Base-by-base conservation (phyloP, 92 coral and sea anemone genomes). In the Muricea muricata region DNA sequence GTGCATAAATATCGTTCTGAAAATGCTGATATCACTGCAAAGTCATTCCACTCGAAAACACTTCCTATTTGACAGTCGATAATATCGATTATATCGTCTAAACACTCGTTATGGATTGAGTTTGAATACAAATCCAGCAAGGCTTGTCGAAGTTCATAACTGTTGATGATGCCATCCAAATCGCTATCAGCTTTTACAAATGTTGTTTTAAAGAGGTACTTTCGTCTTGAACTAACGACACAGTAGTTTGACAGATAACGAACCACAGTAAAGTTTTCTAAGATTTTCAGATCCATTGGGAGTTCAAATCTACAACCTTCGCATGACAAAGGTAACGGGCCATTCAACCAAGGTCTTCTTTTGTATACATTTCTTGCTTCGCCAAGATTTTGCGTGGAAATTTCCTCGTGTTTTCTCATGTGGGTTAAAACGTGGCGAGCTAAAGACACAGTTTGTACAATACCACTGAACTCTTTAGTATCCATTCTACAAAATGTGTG, bases 121-220 rank as follows among this genome's bases (percentile, higher is more conserved):
- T 95, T 92, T 21, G 94, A 93, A 79, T 95, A 95, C 65, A 95
- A 54, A 34, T 95, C 95, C 5, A 97, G 86, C 21, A 95, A 81
- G 4, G 98, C 98, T 48, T 84, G 86, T 13, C 87, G 96, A 9
- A 95, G 87, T 58, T 95, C 98, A 15, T 92, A 85, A 46, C 91
- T 89, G 40, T 87, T 95, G 58, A 95, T 80, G 54, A 73, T 40
- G 0, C 98, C 98, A 80, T 95, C 96, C 65, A 91, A 84, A 69
- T 95, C 98, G 17, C 92, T 94, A 83, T 96, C 99, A 68, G 91
- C 91, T 84, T 93, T 96, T n/a, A 81, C 82, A 76, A 93, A 96
- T 88, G 91, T 93, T 48, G 91, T 93, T 32, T 93, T 90, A 56
- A 92, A 96, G 55, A 96, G 89, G 11, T 97, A 87, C 69, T 66